These are phyloP conservation scores for Vollenhovia emeryi DNA, from an alignment of 1,140 invertebrate species.

Conservation along the genomic window DNA sequence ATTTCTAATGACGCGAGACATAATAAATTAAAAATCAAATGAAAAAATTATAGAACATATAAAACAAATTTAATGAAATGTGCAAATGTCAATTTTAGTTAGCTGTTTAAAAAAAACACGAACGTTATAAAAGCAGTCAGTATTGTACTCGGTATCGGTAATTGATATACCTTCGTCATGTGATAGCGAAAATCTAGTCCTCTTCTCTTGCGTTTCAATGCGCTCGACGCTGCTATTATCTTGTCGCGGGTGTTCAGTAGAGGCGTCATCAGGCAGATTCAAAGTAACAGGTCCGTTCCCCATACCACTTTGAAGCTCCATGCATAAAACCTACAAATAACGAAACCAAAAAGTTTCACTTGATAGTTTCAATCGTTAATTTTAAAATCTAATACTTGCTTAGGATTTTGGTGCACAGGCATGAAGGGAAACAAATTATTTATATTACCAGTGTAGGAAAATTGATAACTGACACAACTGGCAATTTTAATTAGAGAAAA, in stretches of 20 bases:
- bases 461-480: too few relatives aligned
- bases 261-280: slow-evolving; percentile 78
- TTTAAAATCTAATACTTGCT: not conserved
- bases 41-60: not conserved
- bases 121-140: not conserved
- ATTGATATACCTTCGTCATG: slow-evolving; percentile 91
- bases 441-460: too few relatives aligned
- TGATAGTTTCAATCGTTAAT: not conserved
- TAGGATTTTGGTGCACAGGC: not conserved
- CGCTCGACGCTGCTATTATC: slow-evolving; percentile 78
- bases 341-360: slow-evolving; percentile 1
- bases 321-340: slow-evolving; percentile 82
- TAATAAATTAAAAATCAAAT: slow-evolving; percentile 9
- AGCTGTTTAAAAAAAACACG: not conserved
- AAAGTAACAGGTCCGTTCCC: slow-evolving; percentile 75
- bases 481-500: too few relatives aligned
- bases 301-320: slow-evolving; percentile 81
- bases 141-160: not conserved
- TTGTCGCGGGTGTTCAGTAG: slow-evolving; percentile 77
- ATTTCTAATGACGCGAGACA: not conserved
- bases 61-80: not conserved
- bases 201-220: slow-evolving; percentile 86
- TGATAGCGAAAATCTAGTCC: slow-evolving; percentile 92
- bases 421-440: not conserved
- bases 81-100: slow-evolving; percentile 2